Conservation (phyloP, 2,797 vertebrate genomes). For the Sebastes matsubarae region DNA sequence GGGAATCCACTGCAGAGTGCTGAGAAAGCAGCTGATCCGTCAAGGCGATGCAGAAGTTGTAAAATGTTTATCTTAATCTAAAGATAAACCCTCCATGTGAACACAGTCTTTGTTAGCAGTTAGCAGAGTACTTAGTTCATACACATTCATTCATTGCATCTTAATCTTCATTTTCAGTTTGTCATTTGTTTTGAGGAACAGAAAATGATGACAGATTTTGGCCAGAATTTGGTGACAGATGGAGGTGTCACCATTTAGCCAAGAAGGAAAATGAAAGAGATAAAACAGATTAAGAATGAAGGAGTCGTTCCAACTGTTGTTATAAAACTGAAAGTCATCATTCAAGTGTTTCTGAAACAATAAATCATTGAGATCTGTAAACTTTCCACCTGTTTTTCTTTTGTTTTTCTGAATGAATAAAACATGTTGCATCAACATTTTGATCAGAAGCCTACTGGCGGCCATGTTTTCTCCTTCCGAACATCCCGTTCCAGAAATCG, state of each 20-base stretch:
- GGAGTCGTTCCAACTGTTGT: slow-evolving; percentile 6
- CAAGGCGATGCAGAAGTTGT: background rate
- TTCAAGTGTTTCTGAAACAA: slow-evolving; percentile 18
- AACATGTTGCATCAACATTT: background rate
- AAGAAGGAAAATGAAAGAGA: slow-evolving; percentile 24
- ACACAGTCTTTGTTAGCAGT: background rate
- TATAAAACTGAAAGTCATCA: background rate
- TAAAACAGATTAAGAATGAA: slow-evolving; percentile 28
- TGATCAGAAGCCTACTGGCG: background rate
- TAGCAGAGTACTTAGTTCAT: background rate
- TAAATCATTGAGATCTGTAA: background rate
- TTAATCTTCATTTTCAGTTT: background rate
- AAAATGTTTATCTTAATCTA: background rate
- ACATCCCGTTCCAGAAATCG: background rate
- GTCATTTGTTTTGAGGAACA: background rate
- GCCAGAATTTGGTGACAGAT: slow-evolving; percentile 36
- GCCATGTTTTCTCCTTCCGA: background rate
- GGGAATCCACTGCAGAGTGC: too few species aligned
- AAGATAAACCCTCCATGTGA: background rate
- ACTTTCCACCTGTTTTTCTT: background rate
- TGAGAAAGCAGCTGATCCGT: too few species aligned
- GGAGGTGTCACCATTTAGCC: slow-evolving; percentile 28
- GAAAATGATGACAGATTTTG: slow-evolving; percentile 1
- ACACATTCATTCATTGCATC: background rate
- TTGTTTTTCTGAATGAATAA: background rate